Base-by-base conservation (phyloP, 2,113 vertebrate genomes). In the Casuarius casuarius region DNA sequence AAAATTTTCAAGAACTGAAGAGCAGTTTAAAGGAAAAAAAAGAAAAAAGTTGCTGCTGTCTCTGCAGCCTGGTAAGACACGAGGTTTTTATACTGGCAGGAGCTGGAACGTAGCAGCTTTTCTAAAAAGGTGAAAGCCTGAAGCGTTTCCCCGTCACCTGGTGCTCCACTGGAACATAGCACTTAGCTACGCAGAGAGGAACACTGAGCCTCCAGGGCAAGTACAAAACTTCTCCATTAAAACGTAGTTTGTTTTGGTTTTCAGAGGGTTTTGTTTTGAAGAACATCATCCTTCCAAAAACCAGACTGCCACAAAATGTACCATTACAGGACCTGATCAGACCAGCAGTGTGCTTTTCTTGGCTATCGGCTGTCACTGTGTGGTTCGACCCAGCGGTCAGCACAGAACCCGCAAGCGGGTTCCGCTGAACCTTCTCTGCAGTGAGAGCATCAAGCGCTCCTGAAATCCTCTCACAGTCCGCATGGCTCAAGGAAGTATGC, bases 281-380 rank as follows among this genome's bases (percentile, higher is more conserved):
- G 90, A 94, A 94, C 87, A 87, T 88, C 82, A 95, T 95, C 75
- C 87, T 97, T 91, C 87, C 94, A 95, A 86, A 94, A 96, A 66
- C 49, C 87, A 58, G 92, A 91, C 71, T 66, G 90, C 92, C 90
- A 90, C 46, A 80, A 88, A 95, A 92, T 28, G 79, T 86, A 95
- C 85, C 80, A 29, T 81, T 90, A 89, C 5, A 74, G 91, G 94
- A 93, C 86, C 95, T 40, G 67, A 91, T 80, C 75, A 56, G 84
- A 97, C 90, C 92, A 88, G 95, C 82, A 87, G 95, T 5, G 58
- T 0, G 48, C 96, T 98, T 95, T 97, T 92, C 97, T 98, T 97
- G 97, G 97, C 96, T 66, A 94, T 91, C 80, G 92, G 76, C 19
- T 71, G 74, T 61, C 68, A 92, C 78, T 28, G 2, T 78, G 93